These are phyloP conservation scores for Agelastica alni DNA, from an alignment of 2,888 invertebrate species.

Conservation along the genomic window DNA sequence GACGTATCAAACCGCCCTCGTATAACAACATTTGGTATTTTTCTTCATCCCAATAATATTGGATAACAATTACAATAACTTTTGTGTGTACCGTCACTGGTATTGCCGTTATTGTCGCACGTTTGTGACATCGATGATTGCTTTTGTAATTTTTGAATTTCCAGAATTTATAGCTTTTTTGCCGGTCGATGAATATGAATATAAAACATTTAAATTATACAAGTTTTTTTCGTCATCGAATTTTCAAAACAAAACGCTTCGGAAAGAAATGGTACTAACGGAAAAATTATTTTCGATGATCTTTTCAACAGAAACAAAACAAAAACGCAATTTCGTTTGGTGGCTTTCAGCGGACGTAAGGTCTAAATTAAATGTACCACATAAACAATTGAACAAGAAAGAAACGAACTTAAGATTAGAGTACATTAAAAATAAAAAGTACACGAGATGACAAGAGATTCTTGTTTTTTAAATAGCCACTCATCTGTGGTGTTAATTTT, in stretches of 20 bases:
- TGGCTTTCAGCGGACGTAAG: neutral
- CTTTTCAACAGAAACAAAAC: neutral
- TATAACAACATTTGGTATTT: slow-evolving; percentile 10
- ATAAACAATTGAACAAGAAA: too few species aligned
- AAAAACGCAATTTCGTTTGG: neutral
- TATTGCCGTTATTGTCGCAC: slow-evolving; percentile 37
- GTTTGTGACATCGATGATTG: slow-evolving; percentile 42
- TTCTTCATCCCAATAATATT: too few species aligned
- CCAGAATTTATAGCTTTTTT: slow-evolving; percentile 32
- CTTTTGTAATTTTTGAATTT: slow-evolving; percentile 41
- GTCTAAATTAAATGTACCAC: slow-evolving; percentile 4
- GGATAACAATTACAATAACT: too few species aligned
- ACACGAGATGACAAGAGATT: too few species aligned
- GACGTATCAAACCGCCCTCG: neutral
- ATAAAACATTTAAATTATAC: slow-evolving; percentile 18
- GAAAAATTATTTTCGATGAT: neutral
- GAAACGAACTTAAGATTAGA: too few species aligned
- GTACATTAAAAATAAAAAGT: too few species aligned
- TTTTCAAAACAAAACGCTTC: neutral
- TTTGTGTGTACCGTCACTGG: too few species aligned
- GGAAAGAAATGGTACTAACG: neutral
- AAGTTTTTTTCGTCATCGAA: slow-evolving; percentile 14
- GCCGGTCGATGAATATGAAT: slow-evolving; percentile 29
- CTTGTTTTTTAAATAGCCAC: too few species aligned
- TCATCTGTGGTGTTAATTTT: too few species aligned